Base-by-base conservation (phyloP, 2,888 invertebrate genomes). In the Gari tellinella region DNA sequence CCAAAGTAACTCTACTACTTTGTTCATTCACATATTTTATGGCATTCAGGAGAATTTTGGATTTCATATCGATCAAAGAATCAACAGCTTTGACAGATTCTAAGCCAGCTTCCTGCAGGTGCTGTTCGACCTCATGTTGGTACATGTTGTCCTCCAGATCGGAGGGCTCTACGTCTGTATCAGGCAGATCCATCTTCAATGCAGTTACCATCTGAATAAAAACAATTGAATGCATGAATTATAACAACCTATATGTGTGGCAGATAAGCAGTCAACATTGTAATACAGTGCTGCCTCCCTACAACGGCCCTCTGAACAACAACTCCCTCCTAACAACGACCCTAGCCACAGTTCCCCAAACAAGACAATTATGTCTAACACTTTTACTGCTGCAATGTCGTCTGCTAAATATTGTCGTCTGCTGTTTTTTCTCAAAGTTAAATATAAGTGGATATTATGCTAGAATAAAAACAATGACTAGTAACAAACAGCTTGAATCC, bases 181-280 rank as follows among this genome's bases (percentile, higher is more conserved):
- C 51, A 8, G 83, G 83, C 15, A 74, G 72, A 12, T 64, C 67
- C 17, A 82, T 23, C 43, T 72, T 70, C 8, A 78, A 61, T 25
- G 79, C 66, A 10, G 80, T 53, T n/a, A 81, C 70, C 63, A 81
- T 48, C 84, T 85, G 68, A 0, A 75, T 73, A 25, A 46, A 62
- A 25, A 26, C 46, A n/a, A 25, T 19, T 49, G 49, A 21, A 3
- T 46, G 12, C 14, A 46, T 14, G 46, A 14, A 46, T 46, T 8
- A 46, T 46, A 46, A 46, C n/a, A 46, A 10, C 46, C 8, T 17
- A 8, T 46, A 12, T 7, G 8, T 15, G n/a, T 8, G 15, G n/a
- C 17, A n/a, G 46, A 46, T 17, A n/a, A 17, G 15, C 12, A 12
- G 8, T 12, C 8, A 40, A 12, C 40, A 40, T 8, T 40, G 40